Conservation (phyloP, 2,797 vertebrate species). For the Dryobates pubescens region DNA sequence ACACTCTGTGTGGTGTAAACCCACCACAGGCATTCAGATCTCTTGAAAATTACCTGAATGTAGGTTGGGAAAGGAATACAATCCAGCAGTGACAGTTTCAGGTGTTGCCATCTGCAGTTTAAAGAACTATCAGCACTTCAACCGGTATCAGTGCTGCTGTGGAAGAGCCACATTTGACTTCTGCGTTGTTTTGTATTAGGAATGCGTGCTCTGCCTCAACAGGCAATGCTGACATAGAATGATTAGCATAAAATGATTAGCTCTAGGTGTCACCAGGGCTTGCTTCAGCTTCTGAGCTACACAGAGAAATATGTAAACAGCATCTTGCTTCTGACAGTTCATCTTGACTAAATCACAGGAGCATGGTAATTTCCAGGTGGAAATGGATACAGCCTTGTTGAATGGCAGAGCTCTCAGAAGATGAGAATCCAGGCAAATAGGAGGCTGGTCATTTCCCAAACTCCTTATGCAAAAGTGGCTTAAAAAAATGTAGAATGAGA, state of each 20-base stretch:
- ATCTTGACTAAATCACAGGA: not conserved
- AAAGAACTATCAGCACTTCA: not conserved
- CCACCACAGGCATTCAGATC: not conserved
- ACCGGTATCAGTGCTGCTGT: not conserved
- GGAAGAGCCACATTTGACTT: not conserved
- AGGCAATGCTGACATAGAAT: not conserved
- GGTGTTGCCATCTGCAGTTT: not conserved
- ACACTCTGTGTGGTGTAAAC: too few species aligned
- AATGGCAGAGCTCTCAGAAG: not conserved
- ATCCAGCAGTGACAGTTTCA: not conserved
- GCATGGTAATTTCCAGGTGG: not conserved
- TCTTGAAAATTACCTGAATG: not conserved
- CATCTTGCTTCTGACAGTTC: not conserved
- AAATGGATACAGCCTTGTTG: not conserved
- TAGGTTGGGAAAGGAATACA: not conserved
- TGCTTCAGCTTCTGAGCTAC: slow-evolving; percentile 1
- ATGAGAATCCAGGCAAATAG: not conserved
- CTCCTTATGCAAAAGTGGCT: not conserved
- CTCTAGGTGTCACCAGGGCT: not conserved
- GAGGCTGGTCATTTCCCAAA: not conserved
- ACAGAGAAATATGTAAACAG: not conserved
- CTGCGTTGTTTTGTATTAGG: not conserved
- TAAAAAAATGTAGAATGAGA: not conserved
- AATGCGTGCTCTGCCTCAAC: not conserved
- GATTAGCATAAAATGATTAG: not conserved